Evolutionary conservation across 2,113 vertebrate genomes (phyloP).

Genomic region (Ceyx cyanopectus): DNA sequence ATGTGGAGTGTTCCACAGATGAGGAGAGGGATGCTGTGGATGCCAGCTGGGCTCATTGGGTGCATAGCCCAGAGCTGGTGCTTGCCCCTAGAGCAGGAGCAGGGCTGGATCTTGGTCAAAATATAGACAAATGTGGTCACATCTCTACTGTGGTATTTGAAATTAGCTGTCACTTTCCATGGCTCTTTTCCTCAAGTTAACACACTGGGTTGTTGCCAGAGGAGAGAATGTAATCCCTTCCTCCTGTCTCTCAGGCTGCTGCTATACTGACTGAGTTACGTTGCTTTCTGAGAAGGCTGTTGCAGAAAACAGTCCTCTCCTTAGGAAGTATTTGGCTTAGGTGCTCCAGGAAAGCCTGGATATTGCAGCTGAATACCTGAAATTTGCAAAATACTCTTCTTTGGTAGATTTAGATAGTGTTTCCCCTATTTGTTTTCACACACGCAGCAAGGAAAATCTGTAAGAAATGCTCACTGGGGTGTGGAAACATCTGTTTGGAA

Average conservation of each 20-base stretch:
- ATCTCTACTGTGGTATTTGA: neutral
- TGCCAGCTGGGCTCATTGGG: neutral
- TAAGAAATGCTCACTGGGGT: neutral
- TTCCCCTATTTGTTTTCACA: neutral
- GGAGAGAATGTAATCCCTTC: neutral
- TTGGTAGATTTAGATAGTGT: neutral
- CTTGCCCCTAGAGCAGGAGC: neutral
- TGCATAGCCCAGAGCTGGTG: accelerated
- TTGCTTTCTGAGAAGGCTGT: neutral
- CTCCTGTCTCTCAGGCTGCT: neutral
- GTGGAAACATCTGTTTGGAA: neutral
- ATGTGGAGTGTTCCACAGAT: accelerated
- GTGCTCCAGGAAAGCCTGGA: neutral
- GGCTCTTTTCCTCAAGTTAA: neutral
- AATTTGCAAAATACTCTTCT: neutral
- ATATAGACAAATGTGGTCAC: neutral
- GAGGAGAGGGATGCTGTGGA: neutral
- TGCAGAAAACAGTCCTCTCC: neutral
- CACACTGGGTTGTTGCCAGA: neutral
- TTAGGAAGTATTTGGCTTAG: neutral
- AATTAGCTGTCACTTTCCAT: neutral
- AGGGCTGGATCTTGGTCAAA: neutral
- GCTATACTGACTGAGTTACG: neutral
- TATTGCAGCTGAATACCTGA: neutral
- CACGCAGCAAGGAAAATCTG: neutral